phyloP scores from a whole-genome alignment of 2,888 invertebrate genomes.

The Scelioninae gen. 1 region DNA sequence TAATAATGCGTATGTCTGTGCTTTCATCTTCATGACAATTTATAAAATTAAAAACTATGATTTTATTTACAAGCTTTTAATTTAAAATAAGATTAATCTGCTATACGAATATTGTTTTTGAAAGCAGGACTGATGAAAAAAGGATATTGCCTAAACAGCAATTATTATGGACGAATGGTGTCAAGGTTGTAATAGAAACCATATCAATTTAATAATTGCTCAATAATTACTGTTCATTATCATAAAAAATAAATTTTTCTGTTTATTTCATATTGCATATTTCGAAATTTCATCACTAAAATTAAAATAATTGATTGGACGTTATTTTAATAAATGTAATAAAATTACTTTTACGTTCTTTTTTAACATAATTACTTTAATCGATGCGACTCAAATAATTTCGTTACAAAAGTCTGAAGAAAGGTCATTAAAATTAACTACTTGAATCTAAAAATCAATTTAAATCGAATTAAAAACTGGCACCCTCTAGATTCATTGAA shows the following conservation, averaged over 20 bases:
- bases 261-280: slow-evolving; percentile 7
- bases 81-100: no score
- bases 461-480: background rate
- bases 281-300: slow-evolving; percentile 33
- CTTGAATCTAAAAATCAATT: background rate
- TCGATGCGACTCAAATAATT: background rate
- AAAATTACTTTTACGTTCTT: slow-evolving; percentile 1
- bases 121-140: no score
- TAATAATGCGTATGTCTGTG: slow-evolving; percentile 4
- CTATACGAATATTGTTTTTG: no score
- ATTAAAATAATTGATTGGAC: slow-evolving; percentile 37
- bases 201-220: slow-evolving; percentile 46
- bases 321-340: slow-evolving; percentile 23
- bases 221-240: slow-evolving; percentile 43
- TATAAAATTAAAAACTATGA: background rate
- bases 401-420: no score
- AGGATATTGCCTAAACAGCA: background rate
- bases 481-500: background rate
- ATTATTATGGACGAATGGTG: slow-evolving; percentile 23
- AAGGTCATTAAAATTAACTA: no score
- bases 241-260: slow-evolving; percentile 6
- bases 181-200: slow-evolving; percentile 55
- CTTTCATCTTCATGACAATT: background rate
- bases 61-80: no score
- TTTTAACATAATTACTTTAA: background rate